These are phyloP conservation scores for Falco peregrinus DNA, from an alignment of 2,797 vertebrate genomes.

Conservation along the genomic window DNA sequence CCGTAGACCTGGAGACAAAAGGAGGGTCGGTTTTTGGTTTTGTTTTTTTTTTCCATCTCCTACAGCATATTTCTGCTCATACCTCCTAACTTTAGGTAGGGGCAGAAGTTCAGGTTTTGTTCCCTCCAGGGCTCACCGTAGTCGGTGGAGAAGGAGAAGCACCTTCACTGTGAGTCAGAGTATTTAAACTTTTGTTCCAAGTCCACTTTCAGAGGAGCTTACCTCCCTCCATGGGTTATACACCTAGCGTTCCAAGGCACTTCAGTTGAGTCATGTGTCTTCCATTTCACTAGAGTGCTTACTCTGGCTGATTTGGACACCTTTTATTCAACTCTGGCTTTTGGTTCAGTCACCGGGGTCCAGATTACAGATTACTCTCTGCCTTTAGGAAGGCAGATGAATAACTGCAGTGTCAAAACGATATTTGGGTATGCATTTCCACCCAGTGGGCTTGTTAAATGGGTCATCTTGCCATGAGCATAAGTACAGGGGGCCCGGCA, in stretches of 20 bases:
- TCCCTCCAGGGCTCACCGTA: neutral
- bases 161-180: neutral
- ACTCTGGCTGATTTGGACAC: neutral
- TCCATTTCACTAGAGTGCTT: neutral
- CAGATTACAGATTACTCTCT: neutral
- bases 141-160: neutral
- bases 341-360: neutral
- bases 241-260: neutral
- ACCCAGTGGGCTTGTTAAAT: neutral
- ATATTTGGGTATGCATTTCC: neutral
- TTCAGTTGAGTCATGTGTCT: neutral
- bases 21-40: neutral
- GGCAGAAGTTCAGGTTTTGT: slow-evolving; percentile 38
- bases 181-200: neutral
- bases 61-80: neutral
- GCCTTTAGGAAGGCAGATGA: neutral
- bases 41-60: neutral
- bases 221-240: neutral
- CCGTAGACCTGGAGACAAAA: slow-evolving; percentile 13
- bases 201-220: neutral
- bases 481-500: neutral
- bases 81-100: neutral
- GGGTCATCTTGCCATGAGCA: neutral
- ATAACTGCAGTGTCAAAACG: neutral
- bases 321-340: neutral